These are phyloP conservation scores for Agelastica alni DNA, from an alignment of 2,888 invertebrate genomes.

Conservation along the genomic window DNA sequence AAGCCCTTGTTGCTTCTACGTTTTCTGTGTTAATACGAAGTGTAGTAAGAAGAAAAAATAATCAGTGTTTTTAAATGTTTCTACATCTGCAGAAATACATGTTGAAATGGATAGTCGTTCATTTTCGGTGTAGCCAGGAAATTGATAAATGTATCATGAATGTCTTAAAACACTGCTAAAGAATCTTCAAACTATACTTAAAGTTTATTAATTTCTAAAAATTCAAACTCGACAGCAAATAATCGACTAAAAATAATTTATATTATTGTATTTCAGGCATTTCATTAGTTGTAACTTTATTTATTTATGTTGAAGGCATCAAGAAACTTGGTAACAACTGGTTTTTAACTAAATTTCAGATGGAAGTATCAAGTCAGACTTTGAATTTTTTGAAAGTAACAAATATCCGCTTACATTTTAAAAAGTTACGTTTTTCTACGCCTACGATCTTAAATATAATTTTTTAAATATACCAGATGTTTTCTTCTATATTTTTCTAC, in stretches of 20 bases:
- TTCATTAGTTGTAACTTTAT: no score
- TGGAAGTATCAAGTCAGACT: not conserved
- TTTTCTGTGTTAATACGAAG: slow-evolving; percentile 5
- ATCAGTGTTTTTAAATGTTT: slow-evolving; percentile 13
- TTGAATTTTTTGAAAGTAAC: slow-evolving; percentile 8
- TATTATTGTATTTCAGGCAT: not conserved
- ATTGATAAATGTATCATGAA: slow-evolving; percentile 5
- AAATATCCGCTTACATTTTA: not conserved
- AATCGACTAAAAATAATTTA: no score
- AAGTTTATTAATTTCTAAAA: slow-evolving; percentile 6
- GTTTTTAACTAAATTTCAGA: no score
- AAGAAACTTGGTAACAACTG: no score
- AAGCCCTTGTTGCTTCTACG: not conserved
- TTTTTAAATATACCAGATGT: not conserved
- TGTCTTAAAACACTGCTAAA: slow-evolving; percentile 7
- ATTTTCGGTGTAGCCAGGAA: not conserved
- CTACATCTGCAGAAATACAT: slow-evolving; percentile 3
- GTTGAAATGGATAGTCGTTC: slow-evolving; percentile 1
- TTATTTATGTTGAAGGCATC: no score
- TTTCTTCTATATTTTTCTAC: no score
- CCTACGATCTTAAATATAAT: not conserved
- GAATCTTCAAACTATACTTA: slow-evolving; percentile 18
- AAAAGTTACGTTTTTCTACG: slow-evolving; percentile 3
- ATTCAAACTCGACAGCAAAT: no score
- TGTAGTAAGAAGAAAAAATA: slow-evolving; percentile 10